These are phyloP conservation scores for Sepiola atlantica DNA, from an alignment of 2,888 invertebrate genomes.

Conservation along the genomic window DNA sequence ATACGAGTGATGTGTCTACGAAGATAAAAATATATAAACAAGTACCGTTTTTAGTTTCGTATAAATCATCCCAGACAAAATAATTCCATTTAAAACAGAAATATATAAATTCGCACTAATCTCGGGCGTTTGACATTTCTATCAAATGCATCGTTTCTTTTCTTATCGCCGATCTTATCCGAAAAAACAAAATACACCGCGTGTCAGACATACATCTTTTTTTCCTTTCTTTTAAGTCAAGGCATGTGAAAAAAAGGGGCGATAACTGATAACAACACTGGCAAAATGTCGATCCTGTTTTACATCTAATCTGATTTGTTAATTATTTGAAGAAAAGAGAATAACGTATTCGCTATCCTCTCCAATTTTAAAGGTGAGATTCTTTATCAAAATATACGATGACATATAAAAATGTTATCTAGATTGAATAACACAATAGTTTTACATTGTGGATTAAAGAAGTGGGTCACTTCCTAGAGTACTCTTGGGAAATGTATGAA, in stretches of 20 bases:
- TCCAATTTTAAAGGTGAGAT: too few relatives aligned
- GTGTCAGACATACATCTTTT: neutral
- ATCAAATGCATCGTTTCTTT: conserved; percentile 13
- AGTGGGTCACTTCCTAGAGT: too few relatives aligned
- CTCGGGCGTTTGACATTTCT: neutral
- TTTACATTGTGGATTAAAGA: too few relatives aligned
- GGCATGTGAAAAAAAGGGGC: neutral
- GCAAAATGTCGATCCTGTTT: neutral
- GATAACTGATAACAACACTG: neutral
- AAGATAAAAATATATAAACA: too few relatives aligned
- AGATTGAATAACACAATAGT: too few relatives aligned
- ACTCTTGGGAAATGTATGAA: too few relatives aligned
- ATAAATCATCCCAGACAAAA: neutral
- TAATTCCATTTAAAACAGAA: neutral
- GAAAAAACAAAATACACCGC: neutral
- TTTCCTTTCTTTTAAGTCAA: neutral
- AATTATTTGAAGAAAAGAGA: neutral
- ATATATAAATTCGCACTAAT: neutral
- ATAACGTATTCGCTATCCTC: too few relatives aligned
- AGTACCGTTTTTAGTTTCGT: too few relatives aligned
- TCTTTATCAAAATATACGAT: too few relatives aligned
- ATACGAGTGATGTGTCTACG: too few relatives aligned
- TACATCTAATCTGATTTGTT: neutral
- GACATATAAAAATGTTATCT: too few relatives aligned
- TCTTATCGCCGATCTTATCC: neutral